phyloP scores from a whole-genome alignment of 2,888 invertebrate genomes.

The Creontiades dilutus region DNA sequence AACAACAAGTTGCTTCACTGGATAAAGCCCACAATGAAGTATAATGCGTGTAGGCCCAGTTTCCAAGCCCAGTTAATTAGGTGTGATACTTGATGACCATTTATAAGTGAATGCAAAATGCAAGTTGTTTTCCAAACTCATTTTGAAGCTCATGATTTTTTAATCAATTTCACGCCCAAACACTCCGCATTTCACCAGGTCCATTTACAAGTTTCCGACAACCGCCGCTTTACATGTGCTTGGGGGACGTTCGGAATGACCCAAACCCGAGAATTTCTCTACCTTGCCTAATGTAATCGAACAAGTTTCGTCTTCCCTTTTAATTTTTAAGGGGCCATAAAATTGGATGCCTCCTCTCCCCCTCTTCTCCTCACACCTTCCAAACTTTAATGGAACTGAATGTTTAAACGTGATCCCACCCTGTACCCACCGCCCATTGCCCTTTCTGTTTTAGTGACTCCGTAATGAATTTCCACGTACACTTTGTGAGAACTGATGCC shows the following conservation, averaged over 20 bases:
- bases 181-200: slow-evolving; percentile 2
- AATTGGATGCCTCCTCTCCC: slow-evolving; percentile 56
- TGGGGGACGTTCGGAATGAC: not conserved
- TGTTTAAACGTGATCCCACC: slow-evolving; percentile 62
- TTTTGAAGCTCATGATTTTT: slow-evolving; percentile 6
- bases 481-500: slow-evolving; percentile 35
- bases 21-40: no score
- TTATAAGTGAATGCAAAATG: not conserved
- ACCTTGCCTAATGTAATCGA: slow-evolving; percentile 64
- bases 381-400: slow-evolving; percentile 71
- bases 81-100: not conserved
- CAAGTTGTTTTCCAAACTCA: not conserved
- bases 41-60: no score
- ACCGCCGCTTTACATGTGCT: slow-evolving; percentile 9
- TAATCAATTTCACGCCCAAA: not conserved
- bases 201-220: slow-evolving; percentile 32
- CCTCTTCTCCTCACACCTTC: not conserved
- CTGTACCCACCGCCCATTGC: slow-evolving; percentile 24
- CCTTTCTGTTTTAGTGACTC: slow-evolving; percentile 54
- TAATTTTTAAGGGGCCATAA: slow-evolving; percentile 68
- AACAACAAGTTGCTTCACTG: no score
- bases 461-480: slow-evolving; percentile 56
- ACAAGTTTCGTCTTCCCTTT: slow-evolving; percentile 62
- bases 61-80: no score
- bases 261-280: slow-evolving; percentile 21